Evolutionary conservation across 2,888 invertebrate species (phyloP).

Genomic region (Drosophila cyrtoloma): DNA sequence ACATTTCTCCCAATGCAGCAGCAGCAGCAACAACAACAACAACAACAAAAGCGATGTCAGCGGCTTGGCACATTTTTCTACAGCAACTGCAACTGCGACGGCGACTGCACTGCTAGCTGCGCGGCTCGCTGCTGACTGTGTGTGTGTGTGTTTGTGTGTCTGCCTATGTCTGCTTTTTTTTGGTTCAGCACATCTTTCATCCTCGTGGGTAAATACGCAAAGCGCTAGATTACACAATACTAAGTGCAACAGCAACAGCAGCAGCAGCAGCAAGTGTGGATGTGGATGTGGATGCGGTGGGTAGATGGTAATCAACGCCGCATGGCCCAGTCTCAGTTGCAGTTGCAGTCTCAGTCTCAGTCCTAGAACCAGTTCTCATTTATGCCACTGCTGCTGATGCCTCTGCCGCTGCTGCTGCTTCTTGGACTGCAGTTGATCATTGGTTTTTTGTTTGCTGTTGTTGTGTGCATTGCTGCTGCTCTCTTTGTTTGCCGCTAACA

Average conservation of each 20-base stretch:
- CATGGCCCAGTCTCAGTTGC: slow-evolving; percentile 34
- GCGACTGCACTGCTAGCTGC: slow-evolving; percentile 20
- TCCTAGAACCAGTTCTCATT: slow-evolving; percentile 53
- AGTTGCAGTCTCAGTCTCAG: slow-evolving; percentile 31
- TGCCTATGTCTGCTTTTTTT: slow-evolving; percentile 41
- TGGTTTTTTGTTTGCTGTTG: not conserved
- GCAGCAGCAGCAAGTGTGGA: slow-evolving; percentile 35
- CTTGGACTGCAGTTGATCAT: slow-evolving; percentile 50
- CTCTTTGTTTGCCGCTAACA: slow-evolving; percentile 53
- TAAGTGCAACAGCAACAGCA: slow-evolving; percentile 37
- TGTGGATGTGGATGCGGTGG: slow-evolving; percentile 23
- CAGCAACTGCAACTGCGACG: slow-evolving; percentile 26
- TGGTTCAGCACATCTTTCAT: slow-evolving; percentile 78
- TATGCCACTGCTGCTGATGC: not conserved
- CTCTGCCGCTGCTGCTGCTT: not conserved
- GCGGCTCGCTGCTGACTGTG: slow-evolving; percentile 54
- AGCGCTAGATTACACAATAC: slow-evolving; percentile 77
- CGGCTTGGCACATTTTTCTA: slow-evolving; percentile 76
- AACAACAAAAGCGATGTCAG: slow-evolving; percentile 49
- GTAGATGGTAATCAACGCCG: slow-evolving; percentile 32
- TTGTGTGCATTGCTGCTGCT: slow-evolving; percentile 42
- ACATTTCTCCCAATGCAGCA: slow-evolving; percentile 77
- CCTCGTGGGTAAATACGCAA: slow-evolving; percentile 80
- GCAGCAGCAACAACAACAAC: slow-evolving; percentile 25
- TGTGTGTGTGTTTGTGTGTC: slow-evolving; percentile 70